Evolutionary conservation across 2,797 vertebrate species (phyloP).

Genomic region (Platyrinchus mystaceus): DNA sequence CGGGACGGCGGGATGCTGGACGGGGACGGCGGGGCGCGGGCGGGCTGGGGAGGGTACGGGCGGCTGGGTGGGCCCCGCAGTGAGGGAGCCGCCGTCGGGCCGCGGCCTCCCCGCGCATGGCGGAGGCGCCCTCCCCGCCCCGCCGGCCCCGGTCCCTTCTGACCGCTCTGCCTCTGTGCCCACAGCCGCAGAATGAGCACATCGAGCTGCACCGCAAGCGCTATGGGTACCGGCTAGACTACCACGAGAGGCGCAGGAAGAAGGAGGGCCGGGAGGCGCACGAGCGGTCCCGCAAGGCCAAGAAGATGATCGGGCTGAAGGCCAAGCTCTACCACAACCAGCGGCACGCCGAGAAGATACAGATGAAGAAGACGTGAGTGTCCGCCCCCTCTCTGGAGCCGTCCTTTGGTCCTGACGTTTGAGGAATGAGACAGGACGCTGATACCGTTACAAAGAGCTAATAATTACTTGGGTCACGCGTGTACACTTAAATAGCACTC

Average conservation of each 20-base stretch:
- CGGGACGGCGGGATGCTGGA: not conserved
- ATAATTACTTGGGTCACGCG: fast-evolving
- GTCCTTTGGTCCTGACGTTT: fast-evolving
- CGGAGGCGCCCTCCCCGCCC: not conserved
- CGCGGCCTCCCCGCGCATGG: not conserved
- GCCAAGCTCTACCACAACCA: slow-evolving; percentile 98
- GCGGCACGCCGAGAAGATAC: slow-evolving; percentile 96
- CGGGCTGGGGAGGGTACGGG: not conserved
- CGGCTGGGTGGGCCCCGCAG: too few relatives aligned
- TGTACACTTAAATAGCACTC: fast-evolving
- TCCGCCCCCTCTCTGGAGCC: fast-evolving
- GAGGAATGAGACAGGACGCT: not conserved
- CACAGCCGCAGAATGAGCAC: slow-evolving; percentile 95
- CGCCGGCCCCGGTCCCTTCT: not conserved
- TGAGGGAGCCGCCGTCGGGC: not conserved
- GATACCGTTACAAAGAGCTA: fast-evolving
- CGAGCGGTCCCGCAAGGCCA: slow-evolving; percentile 92
- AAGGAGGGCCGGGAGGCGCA: slow-evolving; percentile 94
- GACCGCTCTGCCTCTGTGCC: not conserved
- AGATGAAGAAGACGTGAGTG: slow-evolving; percentile 99
- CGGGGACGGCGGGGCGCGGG: fast-evolving
- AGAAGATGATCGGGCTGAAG: slow-evolving; percentile 95
- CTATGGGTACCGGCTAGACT: slow-evolving; percentile 93
- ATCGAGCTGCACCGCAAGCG: slow-evolving; percentile 96
- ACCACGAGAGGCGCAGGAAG: slow-evolving; percentile 95